These are phyloP conservation scores for Papio anubis DNA, from an alignment of 2,113 vertebrate species.

Conservation along the genomic window DNA sequence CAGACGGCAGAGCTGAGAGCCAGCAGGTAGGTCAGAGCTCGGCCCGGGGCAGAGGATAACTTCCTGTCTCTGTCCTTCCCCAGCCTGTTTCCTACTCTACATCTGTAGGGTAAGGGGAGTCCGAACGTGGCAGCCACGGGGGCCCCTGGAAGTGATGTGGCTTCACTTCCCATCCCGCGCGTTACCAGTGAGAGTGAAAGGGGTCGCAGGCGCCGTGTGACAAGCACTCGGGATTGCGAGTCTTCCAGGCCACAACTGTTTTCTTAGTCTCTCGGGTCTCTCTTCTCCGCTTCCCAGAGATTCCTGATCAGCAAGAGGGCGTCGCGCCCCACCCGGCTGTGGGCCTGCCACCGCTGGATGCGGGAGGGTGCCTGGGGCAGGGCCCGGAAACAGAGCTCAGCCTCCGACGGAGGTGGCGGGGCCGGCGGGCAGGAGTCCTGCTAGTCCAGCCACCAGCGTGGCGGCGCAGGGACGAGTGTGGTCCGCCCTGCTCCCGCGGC, in stretches of 20 bases:
- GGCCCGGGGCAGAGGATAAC: neutral
- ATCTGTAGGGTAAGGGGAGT: neutral
- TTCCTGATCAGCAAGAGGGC: neutral
- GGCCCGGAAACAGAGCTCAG: too few species aligned
- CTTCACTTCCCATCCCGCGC: neutral
- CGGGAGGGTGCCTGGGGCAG: accelerated
- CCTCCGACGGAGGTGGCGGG: accelerated
- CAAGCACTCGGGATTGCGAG: neutral
- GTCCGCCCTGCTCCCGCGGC: accelerated
- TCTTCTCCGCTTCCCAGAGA: neutral
- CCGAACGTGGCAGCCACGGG: too few species aligned
- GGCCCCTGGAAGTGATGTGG: neutral
- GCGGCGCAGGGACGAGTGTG: neutral
- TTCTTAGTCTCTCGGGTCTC: neutral
- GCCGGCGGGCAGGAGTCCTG: neutral
- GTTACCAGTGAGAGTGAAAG: neutral
- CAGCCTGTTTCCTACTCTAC: neutral
- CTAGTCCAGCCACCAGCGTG: neutral
- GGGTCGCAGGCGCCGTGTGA: neutral
- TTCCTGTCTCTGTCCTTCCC: neutral
- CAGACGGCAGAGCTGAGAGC: neutral
- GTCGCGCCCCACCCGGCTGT: neutral
- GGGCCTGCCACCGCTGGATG: neutral
- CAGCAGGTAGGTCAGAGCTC: neutral
- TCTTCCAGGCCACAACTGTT: neutral